Base-by-base conservation (phyloP, 2,888 invertebrate species). In the Acanthoscelides obtectus region DNA sequence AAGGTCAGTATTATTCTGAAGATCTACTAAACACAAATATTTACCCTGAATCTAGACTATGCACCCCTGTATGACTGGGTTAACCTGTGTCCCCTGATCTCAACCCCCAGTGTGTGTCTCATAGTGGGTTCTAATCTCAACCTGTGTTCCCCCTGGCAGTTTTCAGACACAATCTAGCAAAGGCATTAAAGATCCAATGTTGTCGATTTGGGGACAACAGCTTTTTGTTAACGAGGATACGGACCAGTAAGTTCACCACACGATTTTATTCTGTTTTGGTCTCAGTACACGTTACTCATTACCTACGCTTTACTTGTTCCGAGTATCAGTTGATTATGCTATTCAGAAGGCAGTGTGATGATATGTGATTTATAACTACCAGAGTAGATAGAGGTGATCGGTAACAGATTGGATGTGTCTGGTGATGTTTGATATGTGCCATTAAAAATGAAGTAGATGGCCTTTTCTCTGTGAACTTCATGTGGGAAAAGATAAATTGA, bases 131-230 rank as follows among this genome's bases (percentile, higher is more conserved):
- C 81, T 82, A 83, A 83, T 81, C 81, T 83, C 21, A 66, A 66
- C 66, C 66, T 66, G 17, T 66, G 66, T 66, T 66, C 20, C 66
- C 45, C 82, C 81, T 83, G 83, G 83, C 84, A 92, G 92, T 90
- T 92, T 92, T 91, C 92, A 92, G 91, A 92, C 92, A 89, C 92
- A 92, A 89, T 91, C 91, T 90, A 95, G 95, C 92, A 94, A 94
- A 91, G 96, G 96, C 92, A 95, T 96, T 92, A 94, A 96, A 92
- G 96, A 96, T 92, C 96, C 96, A 90, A 96, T 96, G 95, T 94
- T 96, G 90, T 95, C 94, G 89, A 96, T 96, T 90, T 96, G 96
- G 96, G 96, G 96, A 89, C 96, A 96, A 90, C 96, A 96, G 92
- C 94, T 96, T 91, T 95, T 96, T 90, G 94, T 96, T 89, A 95